A percentile compares a stretch with the other conserved stretches of the same genome.
Conservation (phyloP, 2,888 invertebrate species). For the Limenitis camilla region DNA sequence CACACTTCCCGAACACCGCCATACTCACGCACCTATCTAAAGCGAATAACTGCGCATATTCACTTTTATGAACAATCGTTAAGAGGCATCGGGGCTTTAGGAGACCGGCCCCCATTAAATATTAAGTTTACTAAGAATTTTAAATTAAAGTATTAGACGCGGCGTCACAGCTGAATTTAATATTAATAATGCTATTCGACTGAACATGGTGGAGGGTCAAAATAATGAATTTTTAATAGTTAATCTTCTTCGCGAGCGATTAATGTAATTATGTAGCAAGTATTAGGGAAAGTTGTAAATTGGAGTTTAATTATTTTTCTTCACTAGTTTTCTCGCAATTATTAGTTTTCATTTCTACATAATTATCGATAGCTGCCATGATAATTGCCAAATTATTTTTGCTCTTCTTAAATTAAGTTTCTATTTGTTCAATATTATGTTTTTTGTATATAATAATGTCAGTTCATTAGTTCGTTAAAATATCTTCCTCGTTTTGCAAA, state of each 20-base stretch:
- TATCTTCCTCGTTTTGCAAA: too few relatives aligned
- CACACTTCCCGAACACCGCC: conserved; percentile 21
- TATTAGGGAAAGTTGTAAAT: conserved; percentile 40
- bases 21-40: conserved; percentile 43
- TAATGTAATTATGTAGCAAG: conserved; percentile 62
- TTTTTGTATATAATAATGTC: too few relatives aligned
- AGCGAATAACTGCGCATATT: conserved; percentile 50
- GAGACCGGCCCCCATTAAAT: conserved; percentile 57
- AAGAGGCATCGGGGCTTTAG: conserved; percentile 42
- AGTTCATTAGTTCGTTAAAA: too few relatives aligned
- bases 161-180: conserved; percentile 61
- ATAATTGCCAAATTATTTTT: conserved; percentile 3
- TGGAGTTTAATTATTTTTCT: conserved; percentile 36
- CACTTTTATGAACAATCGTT: conserved; percentile 38
- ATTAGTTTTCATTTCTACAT: conserved; percentile 25
- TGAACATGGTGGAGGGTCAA: conserved; percentile 47
- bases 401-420: too few relatives aligned
- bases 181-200: conserved; percentile 64
- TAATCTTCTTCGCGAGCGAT: conserved; percentile 58
- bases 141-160: conserved; percentile 64
- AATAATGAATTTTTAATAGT: conserved; percentile 68
- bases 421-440: too few relatives aligned
- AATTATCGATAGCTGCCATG: conserved; percentile 14
- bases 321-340: conserved; percentile 35
- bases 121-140: conserved; percentile 71